Evolutionary conservation across 1,140 invertebrate genomes (phyloP), one percentile per base, ranked within the genome.

Genomic region (Drosophila obscura): DNA sequence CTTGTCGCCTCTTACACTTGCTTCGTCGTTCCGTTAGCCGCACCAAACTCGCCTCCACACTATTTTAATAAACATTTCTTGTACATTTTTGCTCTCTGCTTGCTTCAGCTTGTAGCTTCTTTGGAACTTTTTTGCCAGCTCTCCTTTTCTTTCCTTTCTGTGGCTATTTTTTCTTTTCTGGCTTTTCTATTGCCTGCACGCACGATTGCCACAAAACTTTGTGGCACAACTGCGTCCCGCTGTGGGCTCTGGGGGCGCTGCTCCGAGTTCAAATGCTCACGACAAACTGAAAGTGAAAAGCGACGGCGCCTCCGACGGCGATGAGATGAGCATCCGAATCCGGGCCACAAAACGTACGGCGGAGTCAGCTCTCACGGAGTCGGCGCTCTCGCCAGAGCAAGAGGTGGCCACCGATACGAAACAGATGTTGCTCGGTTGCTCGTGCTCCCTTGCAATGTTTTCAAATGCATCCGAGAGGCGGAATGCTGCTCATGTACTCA

Each of bases 261-360:
- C 74, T 71, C 50, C 72, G 66, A 61, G 79, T 88, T 88, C 79
- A 87, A 78, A 88, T 73, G 83, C 88, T 88, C 83, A 88, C 83
- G 83, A 88, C 79, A 87, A 83, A 87, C 83, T 87, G 76, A 87
- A 87, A 78, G 77, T 67, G 46, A 84, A 85, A 85, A 80, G 80
- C 66, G 63, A 61, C 76, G 79, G 71, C 76, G 60, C 69, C 69
- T 73, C 71, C 45, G 59, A 73, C 49, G 19, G 19, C 19, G 22
- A 3, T 24, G 22, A 24, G 22, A 28, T 68, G 39, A 39, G 53
- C 50, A 73, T 57, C 55, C 67, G 64, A 79, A 88, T 88, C 83
- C 83, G 83, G 83, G 83, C 77, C 80, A 68, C 51, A 50, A 45
- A 45, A 61, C 65, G 13, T 39, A 39, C 39, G 51, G 11, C 35